Conservation (phyloP, 2,113 vertebrate species). For the Coracopsis vasa region DNA sequence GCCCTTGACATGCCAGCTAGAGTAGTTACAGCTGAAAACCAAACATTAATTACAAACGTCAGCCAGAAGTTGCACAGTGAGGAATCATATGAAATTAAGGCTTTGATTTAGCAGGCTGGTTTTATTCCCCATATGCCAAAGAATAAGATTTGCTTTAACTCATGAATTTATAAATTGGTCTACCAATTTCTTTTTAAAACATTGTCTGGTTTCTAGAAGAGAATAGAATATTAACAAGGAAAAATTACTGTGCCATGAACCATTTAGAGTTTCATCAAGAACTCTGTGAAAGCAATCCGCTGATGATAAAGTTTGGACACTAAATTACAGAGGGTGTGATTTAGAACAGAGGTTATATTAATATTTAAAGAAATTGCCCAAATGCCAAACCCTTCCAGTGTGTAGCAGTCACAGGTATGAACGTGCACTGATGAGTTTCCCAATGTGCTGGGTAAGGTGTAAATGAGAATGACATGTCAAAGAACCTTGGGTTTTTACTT, state of each 20-base stretch:
- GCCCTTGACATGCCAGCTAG: neutral
- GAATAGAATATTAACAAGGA: neutral
- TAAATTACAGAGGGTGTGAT: neutral
- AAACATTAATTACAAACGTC: slow-evolving; percentile 42
- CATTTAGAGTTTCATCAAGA: slow-evolving; percentile 3
- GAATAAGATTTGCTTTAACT: slow-evolving; percentile 63
- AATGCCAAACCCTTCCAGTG: neutral
- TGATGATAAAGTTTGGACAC: slow-evolving; percentile 26
- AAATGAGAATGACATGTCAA: neutral
- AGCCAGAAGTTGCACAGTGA: slow-evolving; percentile 35
- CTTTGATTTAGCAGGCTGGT: slow-evolving; percentile 59
- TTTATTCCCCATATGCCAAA: slow-evolving; percentile 55
- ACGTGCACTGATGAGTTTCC: neutral
- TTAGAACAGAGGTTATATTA: neutral
- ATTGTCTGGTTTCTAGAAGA: neutral
- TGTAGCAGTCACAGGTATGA: neutral
- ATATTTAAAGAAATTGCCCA: neutral
- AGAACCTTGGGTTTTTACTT: neutral
- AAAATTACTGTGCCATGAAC: neutral
- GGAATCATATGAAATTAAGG: slow-evolving; percentile 54
- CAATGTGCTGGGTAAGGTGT: neutral
- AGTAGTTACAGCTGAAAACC: neutral
- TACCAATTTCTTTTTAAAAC: slow-evolving; percentile 9
- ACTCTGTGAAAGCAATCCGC: neutral
- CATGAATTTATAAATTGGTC: slow-evolving; percentile 58